Evolutionary conservation across 1,140 invertebrate genomes (phyloP).

Genomic region (Drosophila takahashii): DNA sequence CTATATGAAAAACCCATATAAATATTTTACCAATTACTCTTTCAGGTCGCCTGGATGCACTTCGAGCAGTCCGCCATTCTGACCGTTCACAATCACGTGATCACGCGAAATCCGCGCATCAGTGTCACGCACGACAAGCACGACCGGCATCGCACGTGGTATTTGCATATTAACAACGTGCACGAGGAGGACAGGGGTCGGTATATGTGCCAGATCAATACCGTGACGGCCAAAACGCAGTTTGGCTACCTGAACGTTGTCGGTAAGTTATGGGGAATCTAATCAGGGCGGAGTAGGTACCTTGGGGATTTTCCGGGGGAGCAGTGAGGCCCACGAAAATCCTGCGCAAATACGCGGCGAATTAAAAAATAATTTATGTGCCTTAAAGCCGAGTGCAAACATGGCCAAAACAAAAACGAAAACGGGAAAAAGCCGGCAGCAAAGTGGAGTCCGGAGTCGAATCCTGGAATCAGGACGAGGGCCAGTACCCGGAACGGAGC

Average conservation of each 20-base stretch:
- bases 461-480: conserved; percentile 26
- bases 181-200: conserved; percentile 95
- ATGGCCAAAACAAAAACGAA: conserved; percentile 16
- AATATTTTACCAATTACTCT: conserved; percentile 19
- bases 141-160: conserved; percentile 93
- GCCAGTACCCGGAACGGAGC: conserved; percentile 29
- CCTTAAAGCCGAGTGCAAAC: conserved; percentile 60
- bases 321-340: conserved; percentile 33
- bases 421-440: conserved; percentile 13
- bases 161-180: conserved; percentile 95
- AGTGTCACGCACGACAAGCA: conserved; percentile 93
- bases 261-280: conserved; percentile 88
- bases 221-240: conserved; percentile 95
- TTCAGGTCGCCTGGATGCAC: conserved; percentile 97
- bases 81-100: conserved; percentile 96
- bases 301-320: conserved; percentile 3
- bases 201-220: conserved; percentile 99
- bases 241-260: conserved; percentile 97
- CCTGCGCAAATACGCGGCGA: conserved; percentile 65
- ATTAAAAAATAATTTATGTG: conserved; percentile 80
- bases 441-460: conserved; percentile 15
- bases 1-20: background rate
- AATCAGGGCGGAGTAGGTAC: conserved; percentile 41
- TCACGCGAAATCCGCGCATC: conserved; percentile 95
- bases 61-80: conserved; percentile 97